Evolutionary conservation across 2,888 invertebrate species (phyloP), one percentile per base, ranked within the genome.

Genomic region (Thereva unica): DNA sequence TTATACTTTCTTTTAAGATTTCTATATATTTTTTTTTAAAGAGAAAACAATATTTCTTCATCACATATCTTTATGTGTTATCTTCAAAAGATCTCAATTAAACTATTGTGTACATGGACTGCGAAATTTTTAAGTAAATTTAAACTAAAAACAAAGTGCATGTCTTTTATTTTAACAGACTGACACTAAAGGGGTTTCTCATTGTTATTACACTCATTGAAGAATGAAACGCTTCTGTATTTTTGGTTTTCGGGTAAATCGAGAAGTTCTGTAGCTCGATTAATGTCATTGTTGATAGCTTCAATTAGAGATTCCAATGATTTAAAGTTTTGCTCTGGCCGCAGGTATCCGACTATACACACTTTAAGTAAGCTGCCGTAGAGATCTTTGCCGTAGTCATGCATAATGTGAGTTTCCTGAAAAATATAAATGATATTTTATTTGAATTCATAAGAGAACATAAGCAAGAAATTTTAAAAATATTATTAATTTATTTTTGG

Each of bases 391-490:
- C 87, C 84, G 77, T 92, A 97, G 69, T 88, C 82, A 75, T 97
- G 90, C 71, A 98, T 82, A 55, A 98, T 87, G 77, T 98, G 95
- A 0, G 95, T 92, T 84, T 98, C 97, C 93, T 93, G 82, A 64
- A 85, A 84, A 71, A 44, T 68, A 55, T 44, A 66, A 56, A 44
- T 45, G 10, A 56, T 41, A 7, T 3, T 34, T 7, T 3, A 8
- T 10, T 7, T 42, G n/a, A 54, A 9, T 8, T 37, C 4, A 37
- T 37, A 54, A 54, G 40, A 35, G 37, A 3, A n/a, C 4, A 35
- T 5, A 23, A 49, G 47, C 34, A 34, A 10, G 4, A 47, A 49
- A 49, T 49, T 49, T 7, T 49, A 49, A 7, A 8, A 6, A 40
- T n/a, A 45, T 47, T 4, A 37, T 61, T 45, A 23, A 23, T 23